phyloP scores from a whole-genome alignment of 2,888 invertebrate genomes.

The Erebia ligea region DNA sequence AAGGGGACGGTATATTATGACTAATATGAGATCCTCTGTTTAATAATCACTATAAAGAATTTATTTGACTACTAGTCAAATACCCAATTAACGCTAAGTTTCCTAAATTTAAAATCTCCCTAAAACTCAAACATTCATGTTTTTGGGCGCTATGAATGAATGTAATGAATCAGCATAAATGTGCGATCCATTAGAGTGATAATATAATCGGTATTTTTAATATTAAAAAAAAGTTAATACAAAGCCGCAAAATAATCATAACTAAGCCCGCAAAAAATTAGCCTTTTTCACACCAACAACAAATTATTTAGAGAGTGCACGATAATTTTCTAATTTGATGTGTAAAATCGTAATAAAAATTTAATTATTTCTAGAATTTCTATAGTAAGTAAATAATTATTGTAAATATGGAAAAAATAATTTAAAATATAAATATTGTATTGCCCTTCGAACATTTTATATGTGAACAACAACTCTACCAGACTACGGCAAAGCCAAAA shows the following conservation, averaged over 20 bases:
- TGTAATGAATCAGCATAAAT: no score
- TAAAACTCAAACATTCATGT: no score
- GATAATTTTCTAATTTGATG: slow-evolving; percentile 1
- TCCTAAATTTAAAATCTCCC: no score
- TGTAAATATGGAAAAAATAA: background rate
- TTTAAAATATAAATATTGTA: background rate
- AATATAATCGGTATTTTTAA: background rate
- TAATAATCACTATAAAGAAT: no score
- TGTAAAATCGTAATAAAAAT: slow-evolving; percentile 1
- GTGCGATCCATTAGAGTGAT: no score
- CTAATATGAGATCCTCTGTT: no score
- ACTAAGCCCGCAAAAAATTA: background rate
- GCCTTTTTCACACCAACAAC: background rate
- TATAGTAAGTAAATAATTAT: background rate
- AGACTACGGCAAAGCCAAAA: no score
- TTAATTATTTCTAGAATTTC: background rate
- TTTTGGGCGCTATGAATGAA: no score
- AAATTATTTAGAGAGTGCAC: background rate
- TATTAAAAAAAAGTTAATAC: background rate
- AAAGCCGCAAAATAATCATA: background rate
- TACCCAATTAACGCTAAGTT: no score
- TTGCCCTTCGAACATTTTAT: background rate
- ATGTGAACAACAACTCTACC: no score
- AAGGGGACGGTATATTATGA: no score
- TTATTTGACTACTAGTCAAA: no score